phyloP scores from a whole-genome alignment of 2,113 vertebrate genomes.

The Tretioscincus oriximinensis region DNA sequence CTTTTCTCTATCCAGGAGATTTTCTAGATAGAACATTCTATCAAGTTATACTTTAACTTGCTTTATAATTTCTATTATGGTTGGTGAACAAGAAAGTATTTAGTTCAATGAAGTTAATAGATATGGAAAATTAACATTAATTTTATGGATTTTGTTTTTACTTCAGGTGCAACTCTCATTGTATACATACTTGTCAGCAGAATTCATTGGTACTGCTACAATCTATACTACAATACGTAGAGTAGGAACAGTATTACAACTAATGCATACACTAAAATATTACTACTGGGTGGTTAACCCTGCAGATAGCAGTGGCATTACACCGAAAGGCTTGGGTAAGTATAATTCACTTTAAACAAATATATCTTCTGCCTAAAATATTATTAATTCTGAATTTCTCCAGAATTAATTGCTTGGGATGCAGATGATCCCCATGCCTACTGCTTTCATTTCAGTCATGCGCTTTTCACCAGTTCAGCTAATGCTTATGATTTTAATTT shows the following conservation, averaged over 20 bases:
- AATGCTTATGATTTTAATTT: not conserved
- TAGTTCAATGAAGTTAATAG: not conserved
- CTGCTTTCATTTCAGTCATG: not conserved
- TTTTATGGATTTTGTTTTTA: not conserved
- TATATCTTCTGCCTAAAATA: not conserved
- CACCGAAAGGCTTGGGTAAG: slow-evolving; percentile 91
- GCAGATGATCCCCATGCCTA: too few species aligned
- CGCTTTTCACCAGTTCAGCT: not conserved
- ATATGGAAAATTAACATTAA: not conserved
- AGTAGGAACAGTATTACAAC: slow-evolving; percentile 92
- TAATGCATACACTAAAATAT: slow-evolving; percentile 94
- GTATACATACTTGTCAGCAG: slow-evolving; percentile 94
- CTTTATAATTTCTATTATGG: not conserved
- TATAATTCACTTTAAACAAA: not conserved
- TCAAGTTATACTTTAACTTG: too few species aligned
- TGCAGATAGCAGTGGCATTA: slow-evolving; percentile 84
- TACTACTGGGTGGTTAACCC: slow-evolving; percentile 97
- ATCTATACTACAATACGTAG: slow-evolving; percentile 94
- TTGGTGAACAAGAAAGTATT: not conserved
- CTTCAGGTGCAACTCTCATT: slow-evolving; percentile 90
- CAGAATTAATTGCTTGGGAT: too few species aligned
- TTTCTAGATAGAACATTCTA: too few species aligned
- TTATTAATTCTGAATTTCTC: not conserved
- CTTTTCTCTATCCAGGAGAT: too few species aligned
- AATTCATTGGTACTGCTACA: slow-evolving; percentile 94